phyloP scores from a whole-genome alignment of 2,113 vertebrate genomes.

The Mobula hypostoma region DNA sequence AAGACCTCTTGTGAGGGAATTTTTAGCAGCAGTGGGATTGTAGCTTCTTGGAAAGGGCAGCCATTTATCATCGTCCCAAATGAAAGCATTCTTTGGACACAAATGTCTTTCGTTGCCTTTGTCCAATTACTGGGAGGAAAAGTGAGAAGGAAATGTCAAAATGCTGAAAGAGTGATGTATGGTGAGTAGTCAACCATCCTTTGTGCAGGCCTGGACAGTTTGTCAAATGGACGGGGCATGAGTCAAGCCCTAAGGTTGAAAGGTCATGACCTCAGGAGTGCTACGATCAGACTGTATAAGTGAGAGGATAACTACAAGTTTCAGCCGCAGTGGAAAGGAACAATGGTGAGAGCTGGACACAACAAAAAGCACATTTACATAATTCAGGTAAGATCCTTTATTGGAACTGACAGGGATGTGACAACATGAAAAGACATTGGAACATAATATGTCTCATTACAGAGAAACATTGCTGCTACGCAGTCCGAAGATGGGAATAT shows the following conservation, averaged over 20 bases:
- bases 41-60: conserved; percentile 73
- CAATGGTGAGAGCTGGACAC: conserved; percentile 75
- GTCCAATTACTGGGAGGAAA: conserved; percentile 76
- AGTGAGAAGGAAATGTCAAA: conserved; percentile 79
- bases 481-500: conserved; percentile 74
- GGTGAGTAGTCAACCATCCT: conserved; percentile 73
- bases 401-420: conserved; percentile 93
- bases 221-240: conserved; percentile 93
- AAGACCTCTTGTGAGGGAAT: conserved; percentile 67
- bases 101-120: conserved; percentile 94
- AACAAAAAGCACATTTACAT: conserved; percentile 86
- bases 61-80: conserved; percentile 92
- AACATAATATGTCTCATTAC: conserved; percentile 56
- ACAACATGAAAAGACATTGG: conserved; percentile 77
- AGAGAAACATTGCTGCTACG: conserved; percentile 68
- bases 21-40: conserved; percentile 65
- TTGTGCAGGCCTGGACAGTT: conserved; percentile 81
- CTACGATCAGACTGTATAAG: conserved; percentile 71
- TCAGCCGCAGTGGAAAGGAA: conserved; percentile 77
- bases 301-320: conserved; percentile 69
- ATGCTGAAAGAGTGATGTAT: conserved; percentile 68
- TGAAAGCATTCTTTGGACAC: conserved; percentile 86
- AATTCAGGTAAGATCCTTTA: conserved; percentile 98
- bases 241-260: conserved; percentile 97
- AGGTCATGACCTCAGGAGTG: conserved; percentile 95